Conservation (phyloP, 2,888 invertebrate genomes). For the Ectemnius lituratus region DNA sequence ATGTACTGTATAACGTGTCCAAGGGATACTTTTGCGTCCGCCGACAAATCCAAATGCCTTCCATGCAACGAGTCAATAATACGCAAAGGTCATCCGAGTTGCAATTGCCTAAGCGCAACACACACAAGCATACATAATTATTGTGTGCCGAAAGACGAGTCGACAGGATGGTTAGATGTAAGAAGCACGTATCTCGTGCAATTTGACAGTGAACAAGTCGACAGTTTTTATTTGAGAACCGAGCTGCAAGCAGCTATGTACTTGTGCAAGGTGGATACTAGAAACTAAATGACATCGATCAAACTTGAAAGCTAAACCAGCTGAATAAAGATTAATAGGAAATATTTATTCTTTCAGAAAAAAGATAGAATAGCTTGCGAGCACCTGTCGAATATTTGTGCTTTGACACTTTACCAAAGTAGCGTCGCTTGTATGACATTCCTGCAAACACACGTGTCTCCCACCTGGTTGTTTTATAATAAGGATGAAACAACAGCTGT, state of each 20-base stretch:
- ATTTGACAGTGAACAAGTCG: slow-evolving; percentile 67
- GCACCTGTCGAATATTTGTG: slow-evolving; percentile 84
- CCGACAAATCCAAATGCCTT: slow-evolving; percentile 73
- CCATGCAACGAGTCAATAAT: slow-evolving; percentile 69
- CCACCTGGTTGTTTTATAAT: slow-evolving; percentile 78
- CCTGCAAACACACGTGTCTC: slow-evolving; percentile 56
- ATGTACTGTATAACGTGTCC: slow-evolving; percentile 77
- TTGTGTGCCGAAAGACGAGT: slow-evolving; percentile 70
- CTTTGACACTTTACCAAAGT: slow-evolving; percentile 80
- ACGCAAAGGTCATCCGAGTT: slow-evolving; percentile 59
- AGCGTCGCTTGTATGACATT: slow-evolving; percentile 65
- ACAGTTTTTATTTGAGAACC: slow-evolving; percentile 76
- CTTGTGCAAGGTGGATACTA: slow-evolving; percentile 75
- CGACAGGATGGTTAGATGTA: slow-evolving; percentile 72
- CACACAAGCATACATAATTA: slow-evolving; percentile 71
- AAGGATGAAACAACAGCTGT: slow-evolving; percentile 78
- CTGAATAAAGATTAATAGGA: neutral
- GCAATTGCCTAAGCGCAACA: slow-evolving; percentile 71
- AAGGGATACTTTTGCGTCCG: slow-evolving; percentile 74
- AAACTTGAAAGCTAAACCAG: neutral
- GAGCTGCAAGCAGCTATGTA: slow-evolving; percentile 75
- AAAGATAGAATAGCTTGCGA: slow-evolving; percentile 82
- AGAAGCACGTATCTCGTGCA: slow-evolving; percentile 72
- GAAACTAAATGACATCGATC: slow-evolving; percentile 35
- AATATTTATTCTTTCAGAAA: slow-evolving; percentile 70